Evolutionary conservation across 1,140 invertebrate species (phyloP).

Genomic region (Trichoplusia ni): DNA sequence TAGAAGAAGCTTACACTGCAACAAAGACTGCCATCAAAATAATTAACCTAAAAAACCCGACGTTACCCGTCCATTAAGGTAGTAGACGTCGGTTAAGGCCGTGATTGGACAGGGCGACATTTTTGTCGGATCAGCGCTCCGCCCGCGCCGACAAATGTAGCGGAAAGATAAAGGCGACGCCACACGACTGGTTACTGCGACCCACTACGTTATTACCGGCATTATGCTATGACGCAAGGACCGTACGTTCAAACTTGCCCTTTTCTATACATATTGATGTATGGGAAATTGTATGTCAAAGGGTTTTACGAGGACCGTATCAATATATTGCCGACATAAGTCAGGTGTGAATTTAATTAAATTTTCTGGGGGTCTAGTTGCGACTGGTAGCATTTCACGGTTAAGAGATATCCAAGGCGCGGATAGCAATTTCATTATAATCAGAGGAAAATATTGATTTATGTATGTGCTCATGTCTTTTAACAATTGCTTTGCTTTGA

Average conservation of each 20-base stretch:
- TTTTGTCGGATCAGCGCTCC: conserved; percentile 29
- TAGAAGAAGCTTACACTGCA: no score
- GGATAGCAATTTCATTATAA: no score
- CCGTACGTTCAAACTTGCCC: conserved; percentile 15
- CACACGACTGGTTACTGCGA: conserved; percentile 23
- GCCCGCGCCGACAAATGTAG: conserved; percentile 17
- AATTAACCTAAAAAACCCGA: conserved; percentile 19
- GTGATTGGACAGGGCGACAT: conserved; percentile 26
- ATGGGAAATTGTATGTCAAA: not conserved
- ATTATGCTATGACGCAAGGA: conserved; percentile 16
- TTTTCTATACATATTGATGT: conserved; percentile 15
- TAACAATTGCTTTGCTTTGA: no score
- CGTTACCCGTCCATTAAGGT: conserved; percentile 12
- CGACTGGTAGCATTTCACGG: not conserved
- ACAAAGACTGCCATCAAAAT: conserved; percentile 7
- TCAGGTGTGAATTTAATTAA: not conserved
- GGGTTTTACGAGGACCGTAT: not conserved
- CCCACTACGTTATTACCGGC: conserved; percentile 17
- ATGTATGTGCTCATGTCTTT: no score
- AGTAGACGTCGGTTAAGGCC: conserved; percentile 16
- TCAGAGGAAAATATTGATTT: no score
- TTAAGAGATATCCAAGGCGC: no score
- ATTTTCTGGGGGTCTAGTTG: not conserved
- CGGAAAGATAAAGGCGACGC: conserved; percentile 21
- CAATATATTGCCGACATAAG: not conserved